Percentiles rank a stretch among this genome's conserved stretches.
Evolutionary conservation across 2,888 invertebrate genomes (phyloP).

Genomic region (Clivina fossor): DNA sequence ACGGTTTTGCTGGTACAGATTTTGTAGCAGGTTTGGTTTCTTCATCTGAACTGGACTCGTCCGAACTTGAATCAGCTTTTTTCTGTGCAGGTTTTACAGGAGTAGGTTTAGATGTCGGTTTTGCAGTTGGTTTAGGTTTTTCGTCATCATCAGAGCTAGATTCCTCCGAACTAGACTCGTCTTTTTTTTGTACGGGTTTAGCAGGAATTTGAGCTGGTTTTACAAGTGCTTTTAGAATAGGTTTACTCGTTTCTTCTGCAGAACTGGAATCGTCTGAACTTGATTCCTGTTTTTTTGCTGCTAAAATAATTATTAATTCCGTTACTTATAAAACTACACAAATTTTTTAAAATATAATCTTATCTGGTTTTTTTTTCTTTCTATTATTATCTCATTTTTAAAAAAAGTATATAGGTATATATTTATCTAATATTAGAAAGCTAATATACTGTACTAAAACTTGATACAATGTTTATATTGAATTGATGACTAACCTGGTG

Average conservation of each 20-base stretch:
- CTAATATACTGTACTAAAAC: too few relatives aligned
- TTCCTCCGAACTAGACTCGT: constrained; percentile 42
- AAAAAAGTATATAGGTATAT: too few relatives aligned
- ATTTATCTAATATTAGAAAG: too few relatives aligned
- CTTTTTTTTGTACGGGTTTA: constrained; percentile 35
- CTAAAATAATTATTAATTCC: too few relatives aligned
- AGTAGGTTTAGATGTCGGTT: constrained; percentile 14
- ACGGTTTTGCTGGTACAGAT: constrained; percentile 45
- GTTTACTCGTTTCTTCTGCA: constrained; percentile 45
- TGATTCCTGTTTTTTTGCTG: constrained; percentile 38
- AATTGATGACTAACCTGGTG: too few relatives aligned
- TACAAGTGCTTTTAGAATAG: neutral
- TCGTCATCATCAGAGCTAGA: constrained; percentile 42
- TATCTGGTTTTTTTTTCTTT: too few relatives aligned
- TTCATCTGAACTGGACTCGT: constrained; percentile 53
- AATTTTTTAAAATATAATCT: too few relatives aligned
- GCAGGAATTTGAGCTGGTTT: constrained; percentile 35
- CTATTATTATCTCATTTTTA: too few relatives aligned
- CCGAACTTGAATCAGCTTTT: constrained; percentile 50
- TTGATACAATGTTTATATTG: too few relatives aligned
- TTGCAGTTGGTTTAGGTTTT: constrained; percentile 35
- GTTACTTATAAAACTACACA: too few relatives aligned
- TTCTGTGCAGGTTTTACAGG: constrained; percentile 37
- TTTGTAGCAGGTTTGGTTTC: constrained; percentile 41
- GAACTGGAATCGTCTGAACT: constrained; percentile 45